Percentiles rank a stretch among this genome's conserved stretches.
Evolutionary conservation across 1,140 invertebrate species (phyloP).

Genomic region (Nilaparvata lugens): DNA sequence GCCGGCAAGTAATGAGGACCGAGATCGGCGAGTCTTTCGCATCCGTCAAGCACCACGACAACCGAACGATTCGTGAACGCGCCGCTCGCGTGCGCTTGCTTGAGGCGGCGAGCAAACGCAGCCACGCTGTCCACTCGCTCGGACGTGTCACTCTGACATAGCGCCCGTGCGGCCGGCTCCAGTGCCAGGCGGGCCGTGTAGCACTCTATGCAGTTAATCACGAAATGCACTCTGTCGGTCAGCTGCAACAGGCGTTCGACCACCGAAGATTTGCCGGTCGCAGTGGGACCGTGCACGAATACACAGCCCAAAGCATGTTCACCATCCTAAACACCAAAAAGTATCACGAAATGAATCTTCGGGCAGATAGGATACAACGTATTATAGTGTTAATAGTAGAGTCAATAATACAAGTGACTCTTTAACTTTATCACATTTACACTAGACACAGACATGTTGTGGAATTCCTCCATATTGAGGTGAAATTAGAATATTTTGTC

Average conservation of each 20-base stretch:
- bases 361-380: no score
- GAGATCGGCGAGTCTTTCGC: conserved; percentile 62
- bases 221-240: not conserved
- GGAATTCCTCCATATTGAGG: no score
- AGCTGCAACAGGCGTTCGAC: not conserved
- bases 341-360: no score
- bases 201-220: not conserved
- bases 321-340: not conserved
- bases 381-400: no score
- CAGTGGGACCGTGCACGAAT: not conserved
- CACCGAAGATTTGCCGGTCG: not conserved
- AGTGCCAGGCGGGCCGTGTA: not conserved
- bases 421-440: no score
- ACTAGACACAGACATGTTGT: no score
- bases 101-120: no score
- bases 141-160: no score
- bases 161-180: not conserved
- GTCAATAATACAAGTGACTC: no score
- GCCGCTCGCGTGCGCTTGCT: no score
- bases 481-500: no score
- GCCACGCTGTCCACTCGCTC: no score
- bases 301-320: not conserved
- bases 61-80: not conserved
- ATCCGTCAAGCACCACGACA: conserved; percentile 59
- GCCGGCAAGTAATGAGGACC: conserved; percentile 58